Conservation (phyloP, 2,888 invertebrate genomes). For the Hyalella azteca region DNA sequence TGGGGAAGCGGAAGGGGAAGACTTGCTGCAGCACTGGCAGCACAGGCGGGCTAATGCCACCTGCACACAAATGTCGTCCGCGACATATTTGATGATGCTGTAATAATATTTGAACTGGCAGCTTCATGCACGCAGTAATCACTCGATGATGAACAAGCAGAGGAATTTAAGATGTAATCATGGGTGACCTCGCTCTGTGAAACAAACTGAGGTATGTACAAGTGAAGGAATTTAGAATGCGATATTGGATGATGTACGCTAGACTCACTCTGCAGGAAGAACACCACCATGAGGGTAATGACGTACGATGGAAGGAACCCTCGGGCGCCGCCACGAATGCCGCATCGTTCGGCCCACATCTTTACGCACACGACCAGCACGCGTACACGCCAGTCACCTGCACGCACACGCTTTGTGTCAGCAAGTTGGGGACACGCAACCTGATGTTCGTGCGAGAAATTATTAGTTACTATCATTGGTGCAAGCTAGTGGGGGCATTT, state of each 20-base stretch:
- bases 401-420: neutral
- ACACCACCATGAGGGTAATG: neutral
- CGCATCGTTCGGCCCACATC: neutral
- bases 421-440: neutral
- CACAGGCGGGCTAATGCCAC: neutral
- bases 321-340: neutral
- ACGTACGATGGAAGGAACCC: neutral
- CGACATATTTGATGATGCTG: no score
- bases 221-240: neutral
- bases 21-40: neutral
- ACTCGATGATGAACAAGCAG: neutral
- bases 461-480: no score
- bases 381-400: neutral
- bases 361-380: slow-evolving; percentile 7
- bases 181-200: neutral
- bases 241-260: neutral
- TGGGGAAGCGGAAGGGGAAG: no score
- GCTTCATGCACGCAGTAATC: neutral
- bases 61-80: no score
- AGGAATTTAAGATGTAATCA: no score
- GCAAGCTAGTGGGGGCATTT: no score
- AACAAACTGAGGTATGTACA: neutral
- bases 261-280: neutral
- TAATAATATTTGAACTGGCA: neutral
- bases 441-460: no score